Base-by-base conservation (phyloP, 2,113 vertebrate species). In the Ceyx cyanopectus region DNA sequence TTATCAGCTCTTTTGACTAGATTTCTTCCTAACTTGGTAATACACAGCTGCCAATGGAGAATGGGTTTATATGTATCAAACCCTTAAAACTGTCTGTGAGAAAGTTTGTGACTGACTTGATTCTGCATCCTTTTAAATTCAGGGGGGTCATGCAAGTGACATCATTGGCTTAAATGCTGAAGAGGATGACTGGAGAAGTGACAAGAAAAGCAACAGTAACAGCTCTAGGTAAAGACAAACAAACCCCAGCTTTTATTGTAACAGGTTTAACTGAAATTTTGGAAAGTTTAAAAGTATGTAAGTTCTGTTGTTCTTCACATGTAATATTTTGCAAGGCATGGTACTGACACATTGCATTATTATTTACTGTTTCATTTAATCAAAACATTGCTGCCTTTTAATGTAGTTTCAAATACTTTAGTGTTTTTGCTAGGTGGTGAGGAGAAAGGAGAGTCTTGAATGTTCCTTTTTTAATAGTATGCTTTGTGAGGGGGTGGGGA, bases 141-240 rank as follows among this genome's bases (percentile, higher is more conserved):
- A 99, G 99, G 98, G 99, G 63, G 98, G 98, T 40, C 98, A 98
- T 69, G 97, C 95, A 53, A 99, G 98, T 96, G 99, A 98, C 32
- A 97, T 85, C 14, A 97, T 96, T 96, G 89, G 96, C 50, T 98
- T 98, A 5, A 98, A 98, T 34, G 98, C 98, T 77, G 98, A 99
- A 63, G 98, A 98, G 34, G 98, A 99, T 18, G 98, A 99, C 68
- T 99, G 99, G 99, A 99, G 96, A 50, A 99, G 98, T 96, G 99
- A 98, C 63, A 96, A 95, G 97, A 99, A 98, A 60, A 99, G 98
- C 92, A 98, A 97, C 67, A 98, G 95, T 62, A 96, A 98, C 88
- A 98, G 98, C 85, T 98, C 98, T 23, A 99, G 99, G 99, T 99
- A 98, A 56, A 91, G 61, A 45, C 12, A 82, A 72, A 30, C 8